Evolutionary conservation across 2,888 invertebrate species (phyloP).

Genomic region (Lucinisca nassula): DNA sequence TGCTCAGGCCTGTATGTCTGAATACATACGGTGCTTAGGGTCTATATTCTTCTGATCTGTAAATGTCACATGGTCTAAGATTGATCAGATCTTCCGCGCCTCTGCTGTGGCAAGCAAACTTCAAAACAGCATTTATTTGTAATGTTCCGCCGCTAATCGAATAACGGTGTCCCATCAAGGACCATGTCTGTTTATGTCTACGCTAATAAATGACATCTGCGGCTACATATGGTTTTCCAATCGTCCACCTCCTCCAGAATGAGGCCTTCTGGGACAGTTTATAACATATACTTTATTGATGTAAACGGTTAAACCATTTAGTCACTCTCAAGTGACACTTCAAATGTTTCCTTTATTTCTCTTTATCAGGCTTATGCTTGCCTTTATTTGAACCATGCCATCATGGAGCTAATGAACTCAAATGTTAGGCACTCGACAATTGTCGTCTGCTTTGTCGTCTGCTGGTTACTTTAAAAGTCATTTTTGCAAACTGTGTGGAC

Average conservation of each 20-base stretch:
- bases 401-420: too few species aligned
- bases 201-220: not conserved
- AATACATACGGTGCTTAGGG: too few species aligned
- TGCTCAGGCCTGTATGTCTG: too few species aligned
- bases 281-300: slow-evolving; percentile 19
- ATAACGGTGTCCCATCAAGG: not conserved
- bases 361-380: not conserved
- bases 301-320: slow-evolving; percentile 11
- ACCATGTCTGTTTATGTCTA: not conserved
- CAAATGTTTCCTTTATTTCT: not conserved
- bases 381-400: not conserved
- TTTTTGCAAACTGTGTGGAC: too few species aligned
- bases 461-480: too few species aligned
- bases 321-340: slow-evolving; percentile 17
- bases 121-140: slow-evolving; percentile 3
- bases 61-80: too few species aligned
- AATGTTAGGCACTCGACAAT: too few species aligned
- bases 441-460: too few species aligned
- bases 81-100: not conserved
- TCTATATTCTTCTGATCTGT: too few species aligned
- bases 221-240: slow-evolving; percentile 13
- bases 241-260: not conserved
- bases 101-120: not conserved
- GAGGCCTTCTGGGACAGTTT: not conserved
- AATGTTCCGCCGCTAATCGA: not conserved